Percentiles rank a stretch among this genome's conserved stretches.
Conservation (phyloP, 2,888 invertebrate genomes). For the Sialis fuliginosa region DNA sequence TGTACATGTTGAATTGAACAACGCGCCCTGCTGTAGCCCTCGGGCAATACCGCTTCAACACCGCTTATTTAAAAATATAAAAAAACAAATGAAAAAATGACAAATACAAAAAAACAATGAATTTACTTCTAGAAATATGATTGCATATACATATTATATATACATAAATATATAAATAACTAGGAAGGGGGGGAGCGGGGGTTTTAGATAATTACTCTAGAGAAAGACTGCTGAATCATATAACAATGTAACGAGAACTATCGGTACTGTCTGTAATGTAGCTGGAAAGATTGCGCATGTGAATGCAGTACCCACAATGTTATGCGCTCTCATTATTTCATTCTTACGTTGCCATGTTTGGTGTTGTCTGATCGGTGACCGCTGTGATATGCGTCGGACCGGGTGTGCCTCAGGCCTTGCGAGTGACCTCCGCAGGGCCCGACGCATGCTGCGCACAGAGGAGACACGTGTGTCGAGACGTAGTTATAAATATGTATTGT, state of each 20-base stretch:
- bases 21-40: conserved; percentile 12
- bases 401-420: not conserved
- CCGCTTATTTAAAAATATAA: conserved; percentile 28
- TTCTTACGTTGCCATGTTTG: not conserved
- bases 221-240: conserved; percentile 2
- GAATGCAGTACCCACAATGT: not conserved
- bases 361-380: not conserved
- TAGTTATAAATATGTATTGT: no score
- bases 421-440: no score
- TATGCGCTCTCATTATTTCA: not conserved
- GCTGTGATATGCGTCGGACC: not conserved
- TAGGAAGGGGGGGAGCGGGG: not conserved
- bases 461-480: no score
- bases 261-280: not conserved
- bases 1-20: conserved; percentile 20
- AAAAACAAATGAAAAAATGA: conserved; percentile 9
- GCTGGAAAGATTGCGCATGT: not conserved
- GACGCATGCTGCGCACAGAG: no score
- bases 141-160: not conserved
- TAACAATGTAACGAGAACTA: not conserved
- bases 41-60: conserved; percentile 12
- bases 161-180: not conserved
- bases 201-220: conserved; percentile 2
- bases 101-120: conserved; percentile 20
- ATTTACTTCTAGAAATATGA: conserved; percentile 19